phyloP scores from a whole-genome alignment of 2,888 invertebrate genomes.

The Muschampia plurimacula region DNA sequence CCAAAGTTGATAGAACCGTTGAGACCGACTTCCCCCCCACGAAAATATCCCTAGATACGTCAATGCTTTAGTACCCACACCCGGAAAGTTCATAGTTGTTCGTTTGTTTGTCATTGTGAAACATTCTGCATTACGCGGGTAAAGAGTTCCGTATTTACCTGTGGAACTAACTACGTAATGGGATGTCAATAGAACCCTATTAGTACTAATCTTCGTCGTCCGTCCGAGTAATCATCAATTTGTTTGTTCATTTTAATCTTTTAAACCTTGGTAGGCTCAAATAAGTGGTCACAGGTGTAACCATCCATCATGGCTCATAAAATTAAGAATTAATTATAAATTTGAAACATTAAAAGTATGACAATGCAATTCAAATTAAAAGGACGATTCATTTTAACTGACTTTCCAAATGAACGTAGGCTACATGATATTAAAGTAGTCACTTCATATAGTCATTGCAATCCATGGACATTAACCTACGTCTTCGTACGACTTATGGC shows the following conservation, averaged over 20 bases:
- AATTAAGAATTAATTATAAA: background rate
- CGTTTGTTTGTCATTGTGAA: background rate
- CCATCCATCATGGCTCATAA: background rate
- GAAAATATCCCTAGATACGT: too few species aligned
- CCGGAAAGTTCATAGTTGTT: too few species aligned
- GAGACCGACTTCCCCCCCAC: too few species aligned
- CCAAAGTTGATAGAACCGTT: too few species aligned
- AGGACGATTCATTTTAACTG: too few species aligned
- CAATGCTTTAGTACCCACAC: too few species aligned
- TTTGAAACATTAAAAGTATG: background rate
- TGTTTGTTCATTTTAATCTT: conserved; percentile 8
- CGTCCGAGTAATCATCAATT: background rate
- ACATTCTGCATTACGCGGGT: background rate
- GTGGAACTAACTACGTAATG: background rate
- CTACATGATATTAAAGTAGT: too few species aligned
- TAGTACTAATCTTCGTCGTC: background rate
- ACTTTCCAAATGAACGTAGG: too few species aligned
- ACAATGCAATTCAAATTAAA: too few species aligned
- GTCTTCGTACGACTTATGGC: too few species aligned
- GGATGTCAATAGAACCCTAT: conserved; percentile 9
- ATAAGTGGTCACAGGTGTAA: background rate
- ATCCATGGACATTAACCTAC: too few species aligned
- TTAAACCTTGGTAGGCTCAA: conserved; percentile 1
- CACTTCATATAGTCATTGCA: too few species aligned
- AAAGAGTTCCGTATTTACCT: background rate